phyloP scores from a whole-genome alignment of 2,888 invertebrate genomes.

The Apodemia duryi region DNA sequence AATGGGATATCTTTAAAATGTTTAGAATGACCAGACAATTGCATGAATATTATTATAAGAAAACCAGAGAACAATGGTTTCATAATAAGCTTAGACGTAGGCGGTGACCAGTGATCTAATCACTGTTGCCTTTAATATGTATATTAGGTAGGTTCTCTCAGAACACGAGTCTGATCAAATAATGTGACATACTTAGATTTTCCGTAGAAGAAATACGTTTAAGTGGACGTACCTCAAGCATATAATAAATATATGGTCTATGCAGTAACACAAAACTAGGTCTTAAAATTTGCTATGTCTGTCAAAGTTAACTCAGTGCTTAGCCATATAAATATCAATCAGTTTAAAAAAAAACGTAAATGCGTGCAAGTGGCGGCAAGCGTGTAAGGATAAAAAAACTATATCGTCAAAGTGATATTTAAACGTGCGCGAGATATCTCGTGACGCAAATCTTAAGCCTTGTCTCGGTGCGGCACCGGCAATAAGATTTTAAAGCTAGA shows the following conservation, averaged over 20 bases:
- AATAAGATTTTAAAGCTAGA: no score
- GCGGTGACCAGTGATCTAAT: slow-evolving; percentile 18
- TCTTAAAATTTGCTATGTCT: not conserved
- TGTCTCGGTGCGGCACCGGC: no score
- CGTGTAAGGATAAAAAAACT: no score
- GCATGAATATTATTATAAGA: not conserved
- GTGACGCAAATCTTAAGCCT: no score
- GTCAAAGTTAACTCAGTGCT: no score
- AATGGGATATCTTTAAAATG: not conserved
- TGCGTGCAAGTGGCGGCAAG: no score
- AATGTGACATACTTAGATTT: slow-evolving; percentile 4
- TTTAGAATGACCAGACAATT: not conserved
- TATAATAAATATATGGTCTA: not conserved
- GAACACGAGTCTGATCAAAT: slow-evolving; percentile 15
- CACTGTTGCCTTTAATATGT: slow-evolving; percentile 11
- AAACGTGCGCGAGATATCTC: no score
- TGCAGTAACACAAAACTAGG: not conserved
- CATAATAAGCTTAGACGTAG: slow-evolving; percentile 11
- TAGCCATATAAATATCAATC: no score
- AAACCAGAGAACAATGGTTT: slow-evolving; percentile 2
- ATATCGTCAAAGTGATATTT: no score
- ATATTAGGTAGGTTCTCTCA: slow-evolving; percentile 14
- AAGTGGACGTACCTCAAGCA: not conserved
- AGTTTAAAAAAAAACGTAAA: no score
- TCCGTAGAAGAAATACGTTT: not conserved